phyloP scores from a whole-genome alignment of 1,140 invertebrate species.

The Drosophila nigromelanica region DNA sequence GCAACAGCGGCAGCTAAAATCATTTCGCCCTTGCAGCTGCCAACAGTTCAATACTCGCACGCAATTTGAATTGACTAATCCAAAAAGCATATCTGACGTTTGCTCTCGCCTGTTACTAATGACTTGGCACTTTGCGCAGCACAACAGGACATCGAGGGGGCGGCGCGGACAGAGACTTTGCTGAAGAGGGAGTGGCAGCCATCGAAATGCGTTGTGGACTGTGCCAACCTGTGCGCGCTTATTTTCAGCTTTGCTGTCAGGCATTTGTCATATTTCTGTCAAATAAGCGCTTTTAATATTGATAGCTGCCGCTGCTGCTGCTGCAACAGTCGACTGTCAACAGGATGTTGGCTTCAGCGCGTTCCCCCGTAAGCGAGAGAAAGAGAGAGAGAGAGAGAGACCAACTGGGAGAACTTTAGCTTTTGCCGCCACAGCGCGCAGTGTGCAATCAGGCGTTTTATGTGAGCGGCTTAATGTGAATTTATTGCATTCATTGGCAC shows the following conservation, averaged over 20 bases:
- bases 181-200: background rate
- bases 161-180: background rate
- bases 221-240: conserved; percentile 57
- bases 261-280: conserved; percentile 83
- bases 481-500: conserved; percentile 71
- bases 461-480: conserved; percentile 80
- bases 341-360: conserved; percentile 79
- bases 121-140: conserved; percentile 70
- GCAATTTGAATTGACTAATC: conserved; percentile 77
- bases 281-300: conserved; percentile 83
- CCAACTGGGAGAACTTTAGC: background rate
- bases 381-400: background rate
- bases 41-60: conserved; percentile 56
- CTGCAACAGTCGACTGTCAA: conserved; percentile 58
- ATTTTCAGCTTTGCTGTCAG: conserved; percentile 73
- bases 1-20: conserved; percentile 35
- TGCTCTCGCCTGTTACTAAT: conserved; percentile 75
- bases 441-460: conserved; percentile 80
- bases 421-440: conserved; percentile 30
- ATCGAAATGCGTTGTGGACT: conserved; percentile 5
- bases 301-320: conserved; percentile 63
- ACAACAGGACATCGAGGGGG: conserved; percentile 39
- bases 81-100: conserved; percentile 81
- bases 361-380: conserved; percentile 27
- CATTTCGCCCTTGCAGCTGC: conserved; percentile 67